Evolutionary conservation across 2,888 invertebrate genomes (phyloP).

Genomic region (Rhingia rostrata): DNA sequence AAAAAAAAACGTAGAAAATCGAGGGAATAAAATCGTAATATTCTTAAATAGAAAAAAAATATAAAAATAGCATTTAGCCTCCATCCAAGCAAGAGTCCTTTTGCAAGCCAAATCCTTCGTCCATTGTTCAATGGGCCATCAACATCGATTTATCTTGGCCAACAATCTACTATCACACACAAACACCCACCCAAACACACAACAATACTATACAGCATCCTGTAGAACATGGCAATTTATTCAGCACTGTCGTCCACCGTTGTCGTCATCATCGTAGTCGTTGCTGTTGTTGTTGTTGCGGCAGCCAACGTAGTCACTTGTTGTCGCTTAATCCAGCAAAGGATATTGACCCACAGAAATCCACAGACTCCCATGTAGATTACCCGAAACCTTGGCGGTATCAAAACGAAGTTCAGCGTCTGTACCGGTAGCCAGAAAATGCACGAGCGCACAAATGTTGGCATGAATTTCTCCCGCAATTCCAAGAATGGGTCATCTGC

Average conservation of each 20-base stretch:
- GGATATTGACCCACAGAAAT: slow-evolving; percentile 92
- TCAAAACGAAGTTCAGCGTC: slow-evolving; percentile 89
- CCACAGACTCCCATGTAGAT: slow-evolving; percentile 91
- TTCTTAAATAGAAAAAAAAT: slow-evolving; percentile 21
- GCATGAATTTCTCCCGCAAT: slow-evolving; percentile 87
- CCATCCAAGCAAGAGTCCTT: slow-evolving; percentile 41
- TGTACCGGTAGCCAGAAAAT: slow-evolving; percentile 93
- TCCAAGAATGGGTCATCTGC: slow-evolving; percentile 88
- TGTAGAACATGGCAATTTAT: slow-evolving; percentile 47
- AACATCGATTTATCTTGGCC: slow-evolving; percentile 69
- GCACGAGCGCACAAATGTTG: slow-evolving; percentile 90
- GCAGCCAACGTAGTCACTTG: slow-evolving; percentile 59
- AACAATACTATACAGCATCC: slow-evolving; percentile 20
- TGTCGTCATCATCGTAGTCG: slow-evolving; percentile 81
- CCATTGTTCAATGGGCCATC: slow-evolving; percentile 72
- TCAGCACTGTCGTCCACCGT: slow-evolving; percentile 21
- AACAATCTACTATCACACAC: slow-evolving; percentile 18
- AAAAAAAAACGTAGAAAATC: slow-evolving; percentile 9
- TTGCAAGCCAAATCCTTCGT: slow-evolving; percentile 69
- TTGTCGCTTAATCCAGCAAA: slow-evolving; percentile 90
- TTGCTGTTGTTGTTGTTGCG: slow-evolving; percentile 79
- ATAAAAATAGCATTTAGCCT: slow-evolving; percentile 55
- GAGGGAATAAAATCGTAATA: slow-evolving; percentile 11
- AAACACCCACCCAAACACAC: slow-evolving; percentile 39
- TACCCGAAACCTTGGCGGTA: slow-evolving; percentile 89